Conservation (phyloP, 2,113 vertebrate species). For the Solea solea region DNA sequence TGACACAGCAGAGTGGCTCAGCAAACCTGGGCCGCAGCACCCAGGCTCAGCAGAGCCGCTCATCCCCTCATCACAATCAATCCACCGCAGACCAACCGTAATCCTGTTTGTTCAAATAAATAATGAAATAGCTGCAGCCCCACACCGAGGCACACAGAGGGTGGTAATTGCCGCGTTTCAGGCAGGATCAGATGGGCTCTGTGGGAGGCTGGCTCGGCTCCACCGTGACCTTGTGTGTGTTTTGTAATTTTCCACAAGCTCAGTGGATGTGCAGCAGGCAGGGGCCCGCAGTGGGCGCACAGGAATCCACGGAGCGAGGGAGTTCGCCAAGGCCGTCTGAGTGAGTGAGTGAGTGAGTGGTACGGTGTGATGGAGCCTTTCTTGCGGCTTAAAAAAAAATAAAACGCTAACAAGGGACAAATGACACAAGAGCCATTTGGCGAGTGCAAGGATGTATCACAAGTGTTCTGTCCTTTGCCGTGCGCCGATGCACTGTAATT, state of each 20-base stretch:
- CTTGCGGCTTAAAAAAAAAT: neutral
- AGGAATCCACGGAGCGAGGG: conserved; percentile 50
- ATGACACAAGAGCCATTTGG: conserved; percentile 59
- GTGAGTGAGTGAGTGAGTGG: conserved; percentile 38
- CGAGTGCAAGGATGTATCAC: conserved; percentile 31
- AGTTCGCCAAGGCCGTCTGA: conserved; percentile 40
- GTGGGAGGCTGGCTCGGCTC: conserved; percentile 75
- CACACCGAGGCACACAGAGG: conserved; percentile 63
- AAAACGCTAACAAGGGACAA: conserved; percentile 15
- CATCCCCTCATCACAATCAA: conserved; percentile 74
- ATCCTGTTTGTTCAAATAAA: conserved; percentile 83
- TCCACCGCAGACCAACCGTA: conserved; percentile 70
- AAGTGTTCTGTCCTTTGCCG: conserved; percentile 48
- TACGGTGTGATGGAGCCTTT: conserved; percentile 31
- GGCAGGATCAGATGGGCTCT: conserved; percentile 79
- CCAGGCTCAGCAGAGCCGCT: conserved; percentile 52
- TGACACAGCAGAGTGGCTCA: conserved; percentile 64
- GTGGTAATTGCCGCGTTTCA: conserved; percentile 80
- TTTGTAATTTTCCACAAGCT: conserved; percentile 81
- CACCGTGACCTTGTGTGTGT: conserved; percentile 77
- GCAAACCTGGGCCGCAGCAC: conserved; percentile 34
- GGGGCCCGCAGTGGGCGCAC: conserved; percentile 54
- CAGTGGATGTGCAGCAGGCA: conserved; percentile 65
- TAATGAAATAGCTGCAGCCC: conserved; percentile 76
- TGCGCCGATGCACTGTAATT: conserved; percentile 52